Evolutionary conservation across 2,113 vertebrate genomes (phyloP).

Genomic region (Gadus chalcogrammus): DNA sequence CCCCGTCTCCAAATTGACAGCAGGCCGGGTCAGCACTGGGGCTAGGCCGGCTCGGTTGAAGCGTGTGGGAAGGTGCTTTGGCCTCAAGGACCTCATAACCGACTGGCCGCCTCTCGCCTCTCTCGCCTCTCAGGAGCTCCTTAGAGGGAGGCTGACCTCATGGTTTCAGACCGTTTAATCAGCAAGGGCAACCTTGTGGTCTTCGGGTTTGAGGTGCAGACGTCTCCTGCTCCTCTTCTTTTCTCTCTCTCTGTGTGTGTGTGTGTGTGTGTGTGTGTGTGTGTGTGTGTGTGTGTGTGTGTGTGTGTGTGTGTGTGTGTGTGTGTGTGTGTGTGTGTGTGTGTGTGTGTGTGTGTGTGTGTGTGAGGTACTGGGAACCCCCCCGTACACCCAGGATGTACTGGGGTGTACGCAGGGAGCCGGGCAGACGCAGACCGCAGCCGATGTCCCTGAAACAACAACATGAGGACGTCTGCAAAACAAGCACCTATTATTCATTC

Average conservation of each 20-base stretch:
- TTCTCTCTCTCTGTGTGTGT: conserved; percentile 9
- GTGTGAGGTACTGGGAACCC: not conserved
- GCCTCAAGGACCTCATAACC: conserved; percentile 31
- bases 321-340: conserved; percentile 15
- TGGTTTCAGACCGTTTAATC: conserved; percentile 15
- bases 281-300: not conserved
- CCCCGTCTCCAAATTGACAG: conserved; percentile 42
- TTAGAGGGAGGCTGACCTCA: not conserved
- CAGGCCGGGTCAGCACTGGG: conserved; percentile 43
- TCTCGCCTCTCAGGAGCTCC: conserved; percentile 9
- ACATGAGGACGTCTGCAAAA: conserved; percentile 32
- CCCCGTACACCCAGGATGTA: too few relatives aligned
- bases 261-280: conserved; percentile 11
- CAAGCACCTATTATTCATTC: conserved; percentile 40
- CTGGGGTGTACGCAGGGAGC: not conserved
- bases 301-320: not conserved
- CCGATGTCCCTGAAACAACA: not conserved
- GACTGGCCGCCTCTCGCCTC: not conserved
- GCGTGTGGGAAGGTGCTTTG: conserved; percentile 18
- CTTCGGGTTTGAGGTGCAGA: not conserved
- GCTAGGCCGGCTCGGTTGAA: conserved; percentile 28
- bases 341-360: too few relatives aligned
- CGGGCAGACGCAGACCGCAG: not conserved
- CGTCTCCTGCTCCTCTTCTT: too few relatives aligned
- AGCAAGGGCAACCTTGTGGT: not conserved